Evolutionary conservation across 2,888 invertebrate species (phyloP), one percentile per base, ranked within the genome.

Genomic region (Tipula vernalis): DNA sequence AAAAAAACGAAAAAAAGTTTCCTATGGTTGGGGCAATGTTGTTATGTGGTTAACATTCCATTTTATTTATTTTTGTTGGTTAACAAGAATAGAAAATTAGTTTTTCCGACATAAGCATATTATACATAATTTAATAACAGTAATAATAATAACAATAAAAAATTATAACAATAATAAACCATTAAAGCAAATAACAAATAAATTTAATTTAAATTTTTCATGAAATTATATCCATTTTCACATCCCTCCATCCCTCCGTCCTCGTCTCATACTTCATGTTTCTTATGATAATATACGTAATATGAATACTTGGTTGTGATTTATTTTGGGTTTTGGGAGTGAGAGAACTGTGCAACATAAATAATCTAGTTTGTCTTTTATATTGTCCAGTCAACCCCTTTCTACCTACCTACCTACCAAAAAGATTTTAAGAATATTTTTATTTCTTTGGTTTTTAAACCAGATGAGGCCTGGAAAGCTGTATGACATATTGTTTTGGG

Each of bases 181-280:
- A 71, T 71, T 71, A 71, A 71, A 71, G 71, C 71, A 71, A 71
- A 71, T 71, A 71, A 71, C 28, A 71, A 71, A 71, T 71, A 71
- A 51, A 71, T 71, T 71, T 71, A 71, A 71, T 71, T 71, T 71
- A 71, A 71, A 71, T 71, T 71, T 71, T 71, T 71, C 71, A 71
- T 71, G 71, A 28, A 28, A 71, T 10, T 71, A 28, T 71, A 71
- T 28, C 18, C 28, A 71, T 71, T 71, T 71, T 8, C 28, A 10
- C 10, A 4, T 28, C 28, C 28, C 71, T 28, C 71, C 18, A 15
- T 57, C 51, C 44, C 10, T 44, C 10, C 44, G 3, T 44, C 6
- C 6, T 10, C n/a, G n/a, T 51, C 8, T 28, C 28, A 8, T 12
- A 71, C 18, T 71, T 57, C 15, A 71, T 71, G 28, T 71, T 71